Percentiles rank a stretch among this genome's conserved stretches.
These are phyloP conservation scores for Andrena cerasifolii DNA, from an alignment of 1,140 invertebrate species.

Conservation along the genomic window DNA sequence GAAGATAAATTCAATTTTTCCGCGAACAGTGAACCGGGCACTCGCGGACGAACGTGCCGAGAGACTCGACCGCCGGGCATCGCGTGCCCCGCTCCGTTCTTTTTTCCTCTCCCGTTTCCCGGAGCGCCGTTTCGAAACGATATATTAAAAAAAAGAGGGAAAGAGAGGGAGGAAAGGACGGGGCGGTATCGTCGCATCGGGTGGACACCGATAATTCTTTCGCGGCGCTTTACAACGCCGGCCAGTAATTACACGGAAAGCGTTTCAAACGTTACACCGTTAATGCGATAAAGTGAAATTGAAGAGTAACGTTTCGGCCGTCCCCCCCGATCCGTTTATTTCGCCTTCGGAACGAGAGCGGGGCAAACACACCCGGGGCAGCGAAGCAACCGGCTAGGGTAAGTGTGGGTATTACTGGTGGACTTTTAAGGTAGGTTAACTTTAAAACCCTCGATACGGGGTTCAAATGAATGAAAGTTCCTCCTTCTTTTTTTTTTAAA, in stretches of 20 bases:
- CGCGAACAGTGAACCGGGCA: background rate
- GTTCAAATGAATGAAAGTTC: too few relatives aligned
- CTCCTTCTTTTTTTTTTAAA: too few relatives aligned
- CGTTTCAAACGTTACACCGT: conserved; percentile 19
- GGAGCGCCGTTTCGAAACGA: background rate
- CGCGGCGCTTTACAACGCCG: background rate
- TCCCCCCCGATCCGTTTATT: conserved; percentile 6
- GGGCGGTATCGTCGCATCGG: background rate
- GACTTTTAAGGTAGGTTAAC: too few relatives aligned
- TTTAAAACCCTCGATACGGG: too few relatives aligned
- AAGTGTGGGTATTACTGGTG: too few relatives aligned
- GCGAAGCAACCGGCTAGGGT: background rate
- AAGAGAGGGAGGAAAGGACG: background rate
- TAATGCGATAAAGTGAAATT: conserved; percentile 27
- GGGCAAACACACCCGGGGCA: background rate
- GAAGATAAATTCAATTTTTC: conserved; percentile 33
- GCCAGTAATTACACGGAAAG: conserved; percentile 2
- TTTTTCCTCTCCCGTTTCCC: background rate
- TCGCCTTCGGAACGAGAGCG: conserved; percentile 4
- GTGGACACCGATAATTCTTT: background rate
- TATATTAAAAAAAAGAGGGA: background rate
- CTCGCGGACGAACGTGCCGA: background rate
- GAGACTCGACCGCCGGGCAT: background rate
- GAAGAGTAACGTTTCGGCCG: conserved; percentile 19
- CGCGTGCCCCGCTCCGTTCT: background rate